Evolutionary conservation across 2,113 vertebrate species (phyloP).

Genomic region (Nothoprocta perdicaria): DNA sequence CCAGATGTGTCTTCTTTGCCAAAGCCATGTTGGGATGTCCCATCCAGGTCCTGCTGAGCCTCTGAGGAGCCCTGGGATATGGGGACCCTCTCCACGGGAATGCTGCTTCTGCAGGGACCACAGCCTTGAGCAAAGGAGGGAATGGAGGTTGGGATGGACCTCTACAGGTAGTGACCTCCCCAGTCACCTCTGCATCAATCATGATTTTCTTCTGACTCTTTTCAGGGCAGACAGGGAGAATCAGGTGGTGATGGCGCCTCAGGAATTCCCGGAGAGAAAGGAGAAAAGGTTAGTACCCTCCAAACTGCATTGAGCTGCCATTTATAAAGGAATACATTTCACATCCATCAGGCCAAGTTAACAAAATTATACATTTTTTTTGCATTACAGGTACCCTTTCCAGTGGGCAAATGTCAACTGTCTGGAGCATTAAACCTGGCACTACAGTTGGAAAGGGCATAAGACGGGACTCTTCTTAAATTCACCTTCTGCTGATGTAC

Average conservation of each 20-base stretch:
- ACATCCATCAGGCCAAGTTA: not conserved
- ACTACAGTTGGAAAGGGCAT: slow-evolving; percentile 3
- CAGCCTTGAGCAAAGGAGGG: no score
- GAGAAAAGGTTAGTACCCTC: slow-evolving; percentile 80
- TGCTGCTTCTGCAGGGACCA: no score
- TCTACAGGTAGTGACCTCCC: not conserved
- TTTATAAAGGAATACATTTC: not conserved
- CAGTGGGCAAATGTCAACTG: not conserved
- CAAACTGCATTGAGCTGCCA: not conserved
- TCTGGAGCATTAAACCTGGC: not conserved
- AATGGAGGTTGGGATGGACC: not conserved
- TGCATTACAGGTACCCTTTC: not conserved
- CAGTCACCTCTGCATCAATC: rapidly evolving
- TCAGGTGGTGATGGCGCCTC: slow-evolving; percentile 74
- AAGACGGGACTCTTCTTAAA: not conserved
- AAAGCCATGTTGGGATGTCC: no score
- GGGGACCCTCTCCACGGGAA: no score
- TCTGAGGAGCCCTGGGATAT: no score
- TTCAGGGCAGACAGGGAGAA: slow-evolving; percentile 82
- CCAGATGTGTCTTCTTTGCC: no score
- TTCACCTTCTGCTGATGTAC: not conserved
- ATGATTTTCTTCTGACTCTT: not conserved
- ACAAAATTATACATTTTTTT: not conserved
- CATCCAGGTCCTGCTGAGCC: no score
- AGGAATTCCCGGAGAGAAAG: slow-evolving; percentile 82